Base-by-base conservation (phyloP, 2,888 invertebrate genomes). In the Drosophila tripunctata region DNA sequence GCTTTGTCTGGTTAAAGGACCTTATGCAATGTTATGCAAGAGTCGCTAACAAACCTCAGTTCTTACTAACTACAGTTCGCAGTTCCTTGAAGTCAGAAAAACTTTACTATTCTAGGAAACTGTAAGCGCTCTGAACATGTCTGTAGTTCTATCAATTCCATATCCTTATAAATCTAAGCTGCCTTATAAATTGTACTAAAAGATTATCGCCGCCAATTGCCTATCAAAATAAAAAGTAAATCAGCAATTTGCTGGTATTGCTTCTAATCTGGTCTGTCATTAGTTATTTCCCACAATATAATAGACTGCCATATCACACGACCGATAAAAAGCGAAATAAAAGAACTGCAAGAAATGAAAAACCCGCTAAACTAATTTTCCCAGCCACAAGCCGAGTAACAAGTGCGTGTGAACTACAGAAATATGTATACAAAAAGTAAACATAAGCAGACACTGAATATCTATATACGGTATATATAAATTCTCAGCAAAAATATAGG, bases 351-450 rank as follows among this genome's bases (percentile, higher is more conserved):
- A 55, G 27, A 45, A 73, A 48, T 24, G 15, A 4, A 50, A 43
- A 64, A 47, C 30, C 22, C 48, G 56, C 45, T 75, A 75, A 76
- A 76, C 67, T 74, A 76, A 81, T 86, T 77, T 83, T 86, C 83
- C 84, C 87, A 86, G 84, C 80, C 58, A 72, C 62, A 61, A 50
- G 21, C 45, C 14, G 58, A 54, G 63, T 65, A 76, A 85, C 76
- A 87, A 83, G 80, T 78, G 80, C 67, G 77, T 80, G 80, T 82
- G 82, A 74, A 81, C 43, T 27, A 22, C 8, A 15, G 21, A 17
- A 35, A 54, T 31, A 30, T 30, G 27, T 10, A 58, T 36, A 69
- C 60, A 71, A 70, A 71, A 70, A 54, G 44, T 36, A 72, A 63
- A 72, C 30, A 47, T 35, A 35, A 38, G 17, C 36, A 50, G 24